These are phyloP conservation scores for Tor tambroides DNA, from an alignment of 2,113 vertebrate genomes.

Conservation along the genomic window DNA sequence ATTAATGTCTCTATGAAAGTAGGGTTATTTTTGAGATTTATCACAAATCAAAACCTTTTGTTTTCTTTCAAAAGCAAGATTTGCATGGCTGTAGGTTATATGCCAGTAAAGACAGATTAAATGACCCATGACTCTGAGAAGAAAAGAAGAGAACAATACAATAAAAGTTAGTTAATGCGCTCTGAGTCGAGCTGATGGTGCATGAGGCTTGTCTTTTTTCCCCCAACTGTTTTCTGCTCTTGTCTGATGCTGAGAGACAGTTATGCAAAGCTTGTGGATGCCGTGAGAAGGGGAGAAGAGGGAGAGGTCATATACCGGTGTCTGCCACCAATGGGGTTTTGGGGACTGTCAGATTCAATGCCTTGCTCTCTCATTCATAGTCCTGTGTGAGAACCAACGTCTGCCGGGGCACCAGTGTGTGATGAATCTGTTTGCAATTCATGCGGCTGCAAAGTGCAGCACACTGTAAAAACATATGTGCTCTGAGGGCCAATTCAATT, in stretches of 20 bases:
- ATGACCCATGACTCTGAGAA: neutral
- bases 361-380: constrained; percentile 32
- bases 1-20: neutral
- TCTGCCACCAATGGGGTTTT: constrained; percentile 15
- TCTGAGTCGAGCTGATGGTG: constrained; percentile 32
- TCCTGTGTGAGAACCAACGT: constrained; percentile 5
- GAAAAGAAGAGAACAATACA: neutral
- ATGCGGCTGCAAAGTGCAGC: neutral
- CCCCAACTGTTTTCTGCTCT: neutral
- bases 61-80: neutral
- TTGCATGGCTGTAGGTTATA: neutral
- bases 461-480: neutral
- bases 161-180: neutral
- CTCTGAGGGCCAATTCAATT: neutral
- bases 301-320: constrained; percentile 23
- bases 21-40: neutral
- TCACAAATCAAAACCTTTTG: neutral
- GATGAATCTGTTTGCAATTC: constrained; percentile 29
- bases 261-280: constrained; percentile 35
- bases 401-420: neutral
- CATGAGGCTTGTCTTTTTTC: constrained; percentile 5
- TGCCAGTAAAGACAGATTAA: neutral
- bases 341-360: constrained; percentile 43
- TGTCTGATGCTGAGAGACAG: constrained; percentile 41
- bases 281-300: constrained; percentile 3